Base-by-base conservation (phyloP, 2,113 vertebrate species). In the Percina caprodes region DNA sequence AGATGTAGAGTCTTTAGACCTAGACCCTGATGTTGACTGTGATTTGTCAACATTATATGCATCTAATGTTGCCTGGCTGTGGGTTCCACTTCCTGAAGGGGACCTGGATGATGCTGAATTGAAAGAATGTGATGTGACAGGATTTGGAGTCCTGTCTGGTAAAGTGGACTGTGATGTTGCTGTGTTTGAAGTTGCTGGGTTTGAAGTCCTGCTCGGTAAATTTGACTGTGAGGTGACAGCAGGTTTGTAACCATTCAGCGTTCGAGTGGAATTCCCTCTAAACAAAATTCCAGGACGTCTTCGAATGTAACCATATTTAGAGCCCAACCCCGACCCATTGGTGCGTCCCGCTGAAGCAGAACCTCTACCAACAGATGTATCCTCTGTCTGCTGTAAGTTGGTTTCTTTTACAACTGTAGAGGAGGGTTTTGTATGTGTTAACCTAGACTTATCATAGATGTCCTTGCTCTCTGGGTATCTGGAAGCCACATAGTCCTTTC, bases 201-300 rank as follows among this genome's bases (percentile, higher is more conserved):
- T 73, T 82, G 85, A 65, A 79, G 85, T 74, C 77, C 84, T 88
- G 83, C 63, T 88, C 0, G 86, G 91, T 45, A 92, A 73, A 81
- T 86, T 85, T 11, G 92, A 92, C 82, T 94, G 93, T 56, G 92
- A 77, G 74, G 77, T 85, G 58, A 85, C 2, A 13, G 88, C 72
- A 51, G 91, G 79, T 91, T 93, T 95, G 58, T 88, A 80, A 60
- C 89, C 92, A 60, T 89, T 92, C 6, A 69, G 59, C 35, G 91
- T 19, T 86, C 87, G 90, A 12, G 86, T 83, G 19, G 73, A 93
- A 77, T 94, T 94, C 19, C 90, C 89, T 79, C 92, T 89, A 1
- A 75, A 68, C 16, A 79, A 71, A 85, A 75, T 35, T 23, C 89
- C 91, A n/a, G 90, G 71, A 66, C 91, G 81, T 78, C 91, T 92